Percentiles rank a stretch among this genome's conserved stretches.
Conservation (phyloP, 2,888 invertebrate genomes). For the Pseudoips prasinana region DNA sequence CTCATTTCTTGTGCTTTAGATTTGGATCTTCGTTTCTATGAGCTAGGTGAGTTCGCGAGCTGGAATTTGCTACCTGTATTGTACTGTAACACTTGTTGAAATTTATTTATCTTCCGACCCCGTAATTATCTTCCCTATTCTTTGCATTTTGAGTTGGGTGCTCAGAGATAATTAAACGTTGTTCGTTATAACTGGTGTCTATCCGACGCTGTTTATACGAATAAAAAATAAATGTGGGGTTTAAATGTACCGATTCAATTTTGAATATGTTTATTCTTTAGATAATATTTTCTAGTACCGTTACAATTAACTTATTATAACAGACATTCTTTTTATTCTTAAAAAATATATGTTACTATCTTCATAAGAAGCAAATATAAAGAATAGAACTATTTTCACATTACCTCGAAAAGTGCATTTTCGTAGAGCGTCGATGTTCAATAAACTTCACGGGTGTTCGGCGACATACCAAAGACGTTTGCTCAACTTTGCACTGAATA, state of each 20-base stretch:
- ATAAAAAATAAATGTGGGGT: no score
- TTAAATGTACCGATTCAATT: no score
- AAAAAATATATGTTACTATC: no score
- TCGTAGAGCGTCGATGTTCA: slow-evolving; percentile 26
- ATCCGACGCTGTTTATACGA: no score
- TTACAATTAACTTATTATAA: no score
- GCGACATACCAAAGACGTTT: slow-evolving; percentile 27
- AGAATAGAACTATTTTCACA: slow-evolving; percentile 17
- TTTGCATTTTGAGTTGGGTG: slow-evolving; percentile 13
- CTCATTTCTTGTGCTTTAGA: slow-evolving; percentile 47
- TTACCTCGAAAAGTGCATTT: slow-evolving; percentile 34
- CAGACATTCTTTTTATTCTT: no score
- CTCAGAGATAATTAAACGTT: slow-evolving; percentile 26
- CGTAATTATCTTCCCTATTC: slow-evolving; percentile 36
- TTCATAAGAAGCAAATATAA: no score
- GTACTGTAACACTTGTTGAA: slow-evolving; percentile 32
- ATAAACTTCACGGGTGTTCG: slow-evolving; percentile 30
- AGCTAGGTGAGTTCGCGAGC: slow-evolving; percentile 37
- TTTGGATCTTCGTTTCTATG: slow-evolving; percentile 44
- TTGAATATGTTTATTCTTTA: no score
- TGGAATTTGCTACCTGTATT: slow-evolving; percentile 52
- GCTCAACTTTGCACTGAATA: slow-evolving; percentile 47
- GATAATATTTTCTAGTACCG: no score
- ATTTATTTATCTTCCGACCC: slow-evolving; percentile 41
- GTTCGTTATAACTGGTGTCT: slow-evolving; percentile 25